Percentiles rank a stretch among this genome's conserved stretches.
Conservation (phyloP, 2,113 vertebrate genomes). For the Anhinga rufa region DNA sequence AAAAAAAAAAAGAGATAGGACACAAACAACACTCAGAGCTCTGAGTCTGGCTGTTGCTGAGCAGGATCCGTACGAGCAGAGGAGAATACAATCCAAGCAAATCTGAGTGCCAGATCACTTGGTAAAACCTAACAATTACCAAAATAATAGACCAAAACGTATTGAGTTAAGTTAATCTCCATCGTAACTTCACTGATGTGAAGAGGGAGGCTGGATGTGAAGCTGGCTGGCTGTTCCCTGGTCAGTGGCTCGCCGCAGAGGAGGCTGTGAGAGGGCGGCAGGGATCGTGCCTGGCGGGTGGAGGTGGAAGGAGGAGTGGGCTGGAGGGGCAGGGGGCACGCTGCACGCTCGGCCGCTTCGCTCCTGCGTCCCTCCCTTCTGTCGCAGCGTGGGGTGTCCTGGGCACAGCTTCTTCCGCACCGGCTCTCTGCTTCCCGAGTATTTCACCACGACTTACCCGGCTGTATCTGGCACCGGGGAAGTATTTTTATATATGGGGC, state of each 20-base stretch:
- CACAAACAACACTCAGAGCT: not conserved
- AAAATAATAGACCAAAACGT: not conserved
- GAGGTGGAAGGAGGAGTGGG: not conserved
- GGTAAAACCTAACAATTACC: not conserved
- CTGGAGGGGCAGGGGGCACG: not conserved
- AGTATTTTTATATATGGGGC: not conserved
- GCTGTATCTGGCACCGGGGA: not conserved
- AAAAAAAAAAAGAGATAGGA: not conserved
- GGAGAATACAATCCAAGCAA: not conserved
- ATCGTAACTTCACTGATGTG: not conserved
- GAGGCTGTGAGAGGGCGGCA: not conserved
- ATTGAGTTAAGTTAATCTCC: not conserved
- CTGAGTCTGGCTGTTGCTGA: not conserved
- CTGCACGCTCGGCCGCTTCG: fast-evolving
- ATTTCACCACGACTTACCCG: not conserved
- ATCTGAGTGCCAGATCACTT: not conserved
- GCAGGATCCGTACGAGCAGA: not conserved
- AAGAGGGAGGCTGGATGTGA: not conserved
- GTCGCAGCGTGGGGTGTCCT: not conserved
- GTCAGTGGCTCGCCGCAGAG: too few relatives aligned
- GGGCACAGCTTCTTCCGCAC: not conserved
- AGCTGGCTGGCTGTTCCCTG: not conserved
- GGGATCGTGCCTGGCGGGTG: not conserved
- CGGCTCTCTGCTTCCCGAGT: not conserved
- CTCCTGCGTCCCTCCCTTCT: not conserved